phyloP scores from a whole-genome alignment of 2,888 invertebrate genomes.

The Arge pagana region DNA sequence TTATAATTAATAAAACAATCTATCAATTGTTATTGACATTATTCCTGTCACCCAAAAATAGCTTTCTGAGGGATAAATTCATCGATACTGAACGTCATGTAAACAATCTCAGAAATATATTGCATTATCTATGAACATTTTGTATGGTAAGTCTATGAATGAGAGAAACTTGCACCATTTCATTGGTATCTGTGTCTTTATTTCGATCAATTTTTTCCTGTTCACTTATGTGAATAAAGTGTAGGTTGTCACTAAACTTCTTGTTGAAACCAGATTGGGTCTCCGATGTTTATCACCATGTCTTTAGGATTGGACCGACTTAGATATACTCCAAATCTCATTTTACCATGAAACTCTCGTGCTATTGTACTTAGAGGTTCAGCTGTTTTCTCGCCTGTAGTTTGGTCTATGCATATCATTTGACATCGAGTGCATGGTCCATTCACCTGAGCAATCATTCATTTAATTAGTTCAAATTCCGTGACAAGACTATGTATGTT shows the following conservation, averaged over 20 bases:
- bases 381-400: slow-evolving; percentile 76
- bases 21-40: too few species aligned
- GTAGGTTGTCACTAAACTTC: too few species aligned
- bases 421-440: slow-evolving; percentile 89
- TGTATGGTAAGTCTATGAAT: background rate
- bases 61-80: too few species aligned
- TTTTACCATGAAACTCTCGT: slow-evolving; percentile 74
- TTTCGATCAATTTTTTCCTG: too few species aligned
- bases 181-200: background rate
- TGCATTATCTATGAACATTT: too few species aligned
- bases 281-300: slow-evolving; percentile 42
- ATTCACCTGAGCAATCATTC: slow-evolving; percentile 64
- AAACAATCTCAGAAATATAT: too few species aligned
- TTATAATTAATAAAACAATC: too few species aligned
- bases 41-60: too few species aligned
- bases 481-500: background rate
- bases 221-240: too few species aligned
- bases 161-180: background rate
- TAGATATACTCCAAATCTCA: slow-evolving; percentile 82
- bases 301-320: slow-evolving; percentile 33
- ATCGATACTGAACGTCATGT: too few species aligned
- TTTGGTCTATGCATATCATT: slow-evolving; percentile 94
- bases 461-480: background rate
- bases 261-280: slow-evolving; percentile 35
- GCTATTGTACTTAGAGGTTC: slow-evolving; percentile 80